Percentiles rank a stretch among this genome's conserved stretches.
phyloP scores from a whole-genome alignment of 2,113 vertebrate species.

The Prolemur simus region DNA sequence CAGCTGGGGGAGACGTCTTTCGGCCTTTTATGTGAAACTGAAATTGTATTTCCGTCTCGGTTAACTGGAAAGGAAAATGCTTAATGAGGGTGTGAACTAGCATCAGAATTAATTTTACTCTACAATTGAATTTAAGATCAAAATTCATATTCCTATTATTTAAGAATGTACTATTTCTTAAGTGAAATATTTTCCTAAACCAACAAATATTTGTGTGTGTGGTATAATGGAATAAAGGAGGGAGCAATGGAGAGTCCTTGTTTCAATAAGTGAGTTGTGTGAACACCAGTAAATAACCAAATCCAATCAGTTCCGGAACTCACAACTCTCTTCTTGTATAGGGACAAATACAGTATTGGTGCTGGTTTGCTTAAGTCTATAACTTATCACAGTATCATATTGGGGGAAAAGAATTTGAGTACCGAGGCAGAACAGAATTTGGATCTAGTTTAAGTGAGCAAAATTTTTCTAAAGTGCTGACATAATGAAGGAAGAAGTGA shows the following conservation, averaged over 20 bases:
- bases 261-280: neutral
- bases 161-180: neutral
- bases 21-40: neutral
- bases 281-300: neutral
- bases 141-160: neutral
- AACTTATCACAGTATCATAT: neutral
- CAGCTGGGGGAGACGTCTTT: neutral
- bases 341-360: neutral
- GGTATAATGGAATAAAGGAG: neutral
- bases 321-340: neutral
- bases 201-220: neutral
- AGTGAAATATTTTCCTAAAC: neutral
- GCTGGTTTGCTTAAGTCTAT: neutral
- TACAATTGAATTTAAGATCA: conserved; percentile 2
- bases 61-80: conserved; percentile 19
- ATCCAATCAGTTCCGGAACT: neutral
- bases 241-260: neutral
- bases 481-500: neutral
- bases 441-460: neutral
- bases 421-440: neutral
- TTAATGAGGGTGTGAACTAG: neutral
- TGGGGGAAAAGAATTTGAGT: neutral
- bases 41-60: neutral
- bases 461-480: neutral
- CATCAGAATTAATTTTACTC: conserved; percentile 11